A percentile compares a stretch with the other conserved stretches of the same genome.
Evolutionary conservation across 2,797 vertebrate species (phyloP).

Genomic region (Chloroceryle amazona): DNA sequence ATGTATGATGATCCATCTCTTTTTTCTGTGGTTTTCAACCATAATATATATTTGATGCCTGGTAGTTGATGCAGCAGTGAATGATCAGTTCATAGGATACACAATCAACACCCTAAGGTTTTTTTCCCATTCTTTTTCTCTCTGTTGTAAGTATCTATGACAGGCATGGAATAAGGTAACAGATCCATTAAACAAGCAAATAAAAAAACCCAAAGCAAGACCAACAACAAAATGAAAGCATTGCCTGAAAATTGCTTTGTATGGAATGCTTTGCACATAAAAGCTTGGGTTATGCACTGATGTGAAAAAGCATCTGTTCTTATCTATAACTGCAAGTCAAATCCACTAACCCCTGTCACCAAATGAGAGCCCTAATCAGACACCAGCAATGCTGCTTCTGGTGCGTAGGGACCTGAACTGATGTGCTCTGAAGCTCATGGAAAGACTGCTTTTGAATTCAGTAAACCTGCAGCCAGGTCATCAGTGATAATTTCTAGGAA

Average conservation of each 20-base stretch:
- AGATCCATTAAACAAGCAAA: not conserved
- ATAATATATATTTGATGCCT: not conserved
- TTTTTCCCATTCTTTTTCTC: not conserved
- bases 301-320: not conserved
- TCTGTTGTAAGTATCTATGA: not conserved
- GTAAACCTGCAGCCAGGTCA: not conserved
- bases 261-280: not conserved
- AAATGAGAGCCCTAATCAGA: not conserved
- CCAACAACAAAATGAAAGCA: not conserved
- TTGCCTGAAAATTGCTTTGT: not conserved
- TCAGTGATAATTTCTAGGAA: not conserved
- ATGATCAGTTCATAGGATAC: not conserved
- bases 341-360: not conserved
- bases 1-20: not conserved
- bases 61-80: not conserved
- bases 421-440: fast-evolving
- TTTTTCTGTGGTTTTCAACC: not conserved
- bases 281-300: not conserved
- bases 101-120: fast-evolving
- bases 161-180: not conserved
- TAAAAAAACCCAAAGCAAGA: not conserved
- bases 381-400: not conserved
- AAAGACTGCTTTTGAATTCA: not conserved
- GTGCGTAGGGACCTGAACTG: not conserved
- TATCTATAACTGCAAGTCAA: not conserved